Percentiles rank a stretch among this genome's conserved stretches.
Evolutionary conservation across 2,888 invertebrate species (phyloP).

Genomic region (Trissolcus brochymenae): DNA sequence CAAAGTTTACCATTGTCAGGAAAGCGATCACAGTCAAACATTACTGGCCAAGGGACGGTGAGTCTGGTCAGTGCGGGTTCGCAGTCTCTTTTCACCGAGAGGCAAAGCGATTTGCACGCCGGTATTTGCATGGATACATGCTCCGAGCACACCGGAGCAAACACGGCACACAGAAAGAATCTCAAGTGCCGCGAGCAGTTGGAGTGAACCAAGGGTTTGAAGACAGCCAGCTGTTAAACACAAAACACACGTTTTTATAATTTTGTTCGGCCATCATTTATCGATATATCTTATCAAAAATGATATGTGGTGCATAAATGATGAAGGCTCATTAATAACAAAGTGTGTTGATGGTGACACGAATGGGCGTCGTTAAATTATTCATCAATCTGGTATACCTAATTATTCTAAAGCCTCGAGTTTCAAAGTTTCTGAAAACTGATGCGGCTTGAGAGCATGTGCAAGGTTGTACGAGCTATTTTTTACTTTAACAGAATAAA

Average conservation of each 20-base stretch:
- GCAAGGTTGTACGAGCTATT: not conserved
- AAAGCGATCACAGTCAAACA: slow-evolving; percentile 87
- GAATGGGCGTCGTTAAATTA: slow-evolving; percentile 32
- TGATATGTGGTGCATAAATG: slow-evolving; percentile 18
- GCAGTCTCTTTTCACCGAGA: slow-evolving; percentile 85
- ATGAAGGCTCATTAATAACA: slow-evolving; percentile 32
- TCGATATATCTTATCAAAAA: slow-evolving; percentile 39
- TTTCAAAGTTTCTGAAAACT: not conserved
- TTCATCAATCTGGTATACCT: slow-evolving; percentile 12
- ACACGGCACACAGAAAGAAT: slow-evolving; percentile 92
- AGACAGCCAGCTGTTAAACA: slow-evolving; percentile 82
- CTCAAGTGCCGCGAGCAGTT: slow-evolving; percentile 89
- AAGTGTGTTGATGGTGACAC: slow-evolving; percentile 30
- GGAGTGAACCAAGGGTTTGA: slow-evolving; percentile 85
- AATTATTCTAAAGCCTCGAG: not conserved
- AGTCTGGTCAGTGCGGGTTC: slow-evolving; percentile 82
- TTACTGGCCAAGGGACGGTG: slow-evolving; percentile 82
- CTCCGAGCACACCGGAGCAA: slow-evolving; percentile 93
- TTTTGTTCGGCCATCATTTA: slow-evolving; percentile 41
- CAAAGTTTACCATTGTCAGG: slow-evolving; percentile 80
- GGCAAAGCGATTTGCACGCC: slow-evolving; percentile 90
- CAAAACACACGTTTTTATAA: slow-evolving; percentile 36
- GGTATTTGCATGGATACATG: slow-evolving; percentile 90
- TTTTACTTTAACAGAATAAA: not conserved
- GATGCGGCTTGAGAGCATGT: not conserved